Evolutionary conservation across 2,888 invertebrate species (phyloP).

Genomic region (Athalia cordata): DNA sequence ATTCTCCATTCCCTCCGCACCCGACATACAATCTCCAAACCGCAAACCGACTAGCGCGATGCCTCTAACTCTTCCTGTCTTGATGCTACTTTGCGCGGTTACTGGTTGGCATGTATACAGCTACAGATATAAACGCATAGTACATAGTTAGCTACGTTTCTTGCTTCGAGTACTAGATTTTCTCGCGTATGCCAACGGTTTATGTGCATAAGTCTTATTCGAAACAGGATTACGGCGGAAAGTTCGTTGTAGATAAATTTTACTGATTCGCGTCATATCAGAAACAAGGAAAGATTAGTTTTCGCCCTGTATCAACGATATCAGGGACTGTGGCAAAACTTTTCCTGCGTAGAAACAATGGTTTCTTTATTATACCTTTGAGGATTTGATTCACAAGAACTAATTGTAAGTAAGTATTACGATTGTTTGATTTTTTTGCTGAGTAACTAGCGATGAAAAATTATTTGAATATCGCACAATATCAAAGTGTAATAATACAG

Average conservation of each 20-base stretch:
- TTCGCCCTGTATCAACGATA: too few species aligned
- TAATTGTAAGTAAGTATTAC: not conserved
- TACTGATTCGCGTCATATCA: too few species aligned
- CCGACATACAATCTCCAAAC: conserved; percentile 33
- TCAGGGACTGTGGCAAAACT: too few species aligned
- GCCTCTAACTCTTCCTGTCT: conserved; percentile 37
- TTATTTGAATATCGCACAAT: not conserved
- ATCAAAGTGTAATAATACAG: not conserved
- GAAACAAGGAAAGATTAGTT: too few species aligned
- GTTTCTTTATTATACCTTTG: too few species aligned
- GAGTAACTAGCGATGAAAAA: not conserved
- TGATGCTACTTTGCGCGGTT: conserved; percentile 17
- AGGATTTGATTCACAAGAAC: too few species aligned
- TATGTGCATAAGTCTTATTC: too few species aligned
- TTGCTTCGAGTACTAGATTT: conserved; percentile 1
- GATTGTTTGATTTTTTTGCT: not conserved
- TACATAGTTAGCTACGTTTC: not conserved
- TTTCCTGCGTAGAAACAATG: too few species aligned
- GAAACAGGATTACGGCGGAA: too few species aligned
- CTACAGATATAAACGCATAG: too few species aligned
- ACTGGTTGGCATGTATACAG: not conserved
- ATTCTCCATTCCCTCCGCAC: not conserved
- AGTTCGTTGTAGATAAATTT: too few species aligned
- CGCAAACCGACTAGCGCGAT: conserved; percentile 36
- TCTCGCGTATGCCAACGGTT: too few species aligned